Evolutionary conservation across 2,113 vertebrate species (phyloP).

Genomic region (Dasyurus viverrinus): DNA sequence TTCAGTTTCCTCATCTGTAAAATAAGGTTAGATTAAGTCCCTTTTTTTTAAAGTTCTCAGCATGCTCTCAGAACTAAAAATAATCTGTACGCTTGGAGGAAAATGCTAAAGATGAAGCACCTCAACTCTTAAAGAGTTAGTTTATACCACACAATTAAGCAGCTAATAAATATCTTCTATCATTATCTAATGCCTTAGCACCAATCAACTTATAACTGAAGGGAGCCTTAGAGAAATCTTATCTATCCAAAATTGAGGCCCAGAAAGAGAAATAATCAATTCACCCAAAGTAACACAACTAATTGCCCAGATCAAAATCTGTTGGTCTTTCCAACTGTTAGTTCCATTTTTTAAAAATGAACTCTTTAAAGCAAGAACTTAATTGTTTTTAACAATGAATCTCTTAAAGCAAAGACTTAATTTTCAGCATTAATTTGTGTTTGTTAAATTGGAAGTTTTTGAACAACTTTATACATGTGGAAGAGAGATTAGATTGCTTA

Average conservation of each 20-base stretch:
- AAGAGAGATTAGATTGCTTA: not conserved
- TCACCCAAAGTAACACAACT: not conserved
- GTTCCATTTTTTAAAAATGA: too few relatives aligned
- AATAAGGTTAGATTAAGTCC: not conserved
- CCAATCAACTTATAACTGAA: not conserved
- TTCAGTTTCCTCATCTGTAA: not conserved
- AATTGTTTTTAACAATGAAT: not conserved
- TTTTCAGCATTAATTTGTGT: not conserved
- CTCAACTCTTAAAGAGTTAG: not conserved
- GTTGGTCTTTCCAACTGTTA: not conserved
- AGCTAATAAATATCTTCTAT: not conserved
- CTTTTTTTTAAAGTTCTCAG: not conserved
- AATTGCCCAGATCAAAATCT: not conserved
- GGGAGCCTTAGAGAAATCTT: not conserved
- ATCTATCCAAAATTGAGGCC: not conserved
- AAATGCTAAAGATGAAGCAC: not conserved
- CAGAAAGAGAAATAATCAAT: not conserved
- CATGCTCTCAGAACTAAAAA: not conserved
- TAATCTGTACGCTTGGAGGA: not conserved
- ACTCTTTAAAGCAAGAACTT: not conserved
- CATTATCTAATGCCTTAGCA: not conserved
- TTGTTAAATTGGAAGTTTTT: not conserved
- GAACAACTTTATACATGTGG: not conserved
- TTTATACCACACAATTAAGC: not conserved
- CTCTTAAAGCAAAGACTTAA: not conserved